These are phyloP conservation scores for Eupithecia abbreviata DNA, from an alignment of 2,888 invertebrate species.

Conservation along the genomic window DNA sequence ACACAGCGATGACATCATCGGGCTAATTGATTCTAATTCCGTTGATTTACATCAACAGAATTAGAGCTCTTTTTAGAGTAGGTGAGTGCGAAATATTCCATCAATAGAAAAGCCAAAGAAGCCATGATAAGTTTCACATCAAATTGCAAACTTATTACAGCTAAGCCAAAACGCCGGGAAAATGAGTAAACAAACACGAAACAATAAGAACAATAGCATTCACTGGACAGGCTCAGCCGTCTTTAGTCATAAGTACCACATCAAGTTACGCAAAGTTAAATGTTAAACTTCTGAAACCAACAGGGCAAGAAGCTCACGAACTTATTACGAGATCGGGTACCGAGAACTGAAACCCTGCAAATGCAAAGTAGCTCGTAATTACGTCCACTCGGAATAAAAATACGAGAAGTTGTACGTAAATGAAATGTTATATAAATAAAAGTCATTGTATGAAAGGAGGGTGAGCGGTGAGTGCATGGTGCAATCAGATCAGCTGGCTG, in stretches of 20 bases:
- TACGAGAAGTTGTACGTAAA: too few relatives aligned
- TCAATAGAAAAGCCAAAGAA: too few relatives aligned
- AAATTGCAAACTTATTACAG: background rate
- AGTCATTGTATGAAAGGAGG: too few relatives aligned
- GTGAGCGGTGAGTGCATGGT: too few relatives aligned
- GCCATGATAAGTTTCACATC: background rate
- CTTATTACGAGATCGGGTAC: background rate
- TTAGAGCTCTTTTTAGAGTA: background rate
- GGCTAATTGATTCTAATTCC: background rate
- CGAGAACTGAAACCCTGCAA: background rate
- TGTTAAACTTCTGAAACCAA: background rate
- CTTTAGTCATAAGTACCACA: too few relatives aligned
- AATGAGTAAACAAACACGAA: background rate
- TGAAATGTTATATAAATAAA: too few relatives aligned
- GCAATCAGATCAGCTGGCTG: too few relatives aligned
- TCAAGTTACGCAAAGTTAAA: background rate
- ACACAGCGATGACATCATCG: background rate
- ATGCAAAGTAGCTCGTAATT: background rate
- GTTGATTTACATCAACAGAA: background rate
- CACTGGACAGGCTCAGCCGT: background rate
- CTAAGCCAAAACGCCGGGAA: too few relatives aligned
- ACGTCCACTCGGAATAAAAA: too few relatives aligned
- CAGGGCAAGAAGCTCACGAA: background rate
- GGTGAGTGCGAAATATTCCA: background rate
- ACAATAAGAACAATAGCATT: background rate